Evolutionary conservation across 2,888 invertebrate genomes (phyloP).

Genomic region (Abrostola triplasia): DNA sequence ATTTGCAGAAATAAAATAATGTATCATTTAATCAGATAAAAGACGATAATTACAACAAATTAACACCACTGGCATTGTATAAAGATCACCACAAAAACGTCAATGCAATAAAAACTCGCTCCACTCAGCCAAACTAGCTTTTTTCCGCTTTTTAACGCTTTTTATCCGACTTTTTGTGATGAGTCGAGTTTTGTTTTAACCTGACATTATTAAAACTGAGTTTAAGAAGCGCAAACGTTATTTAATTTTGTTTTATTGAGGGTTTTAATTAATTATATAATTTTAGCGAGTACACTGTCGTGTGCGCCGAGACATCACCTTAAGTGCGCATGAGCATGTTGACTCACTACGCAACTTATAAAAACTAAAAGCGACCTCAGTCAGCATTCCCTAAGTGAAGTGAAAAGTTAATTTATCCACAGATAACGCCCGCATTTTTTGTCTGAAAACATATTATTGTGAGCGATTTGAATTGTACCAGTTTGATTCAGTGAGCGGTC

Average conservation of each 20-base stretch:
- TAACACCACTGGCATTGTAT: no score
- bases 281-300: conserved; percentile 1
- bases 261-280: background rate
- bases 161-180: conserved; percentile 1
- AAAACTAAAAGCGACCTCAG: conserved; percentile 34
- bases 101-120: no score
- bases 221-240: conserved; percentile 23
- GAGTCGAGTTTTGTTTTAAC: background rate
- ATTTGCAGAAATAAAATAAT: no score
- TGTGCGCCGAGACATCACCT: conserved; percentile 19
- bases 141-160: background rate
- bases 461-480: conserved; percentile 26
- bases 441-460: conserved; percentile 27
- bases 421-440: conserved; percentile 52
- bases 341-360: conserved; percentile 40
- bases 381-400: conserved; percentile 21
- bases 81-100: no score
- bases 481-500: conserved; percentile 16
- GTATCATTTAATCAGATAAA: no score
- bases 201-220: conserved; percentile 19
- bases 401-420: conserved; percentile 44
- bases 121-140: no score
- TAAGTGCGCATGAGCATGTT: conserved; percentile 17
- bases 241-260: no score
- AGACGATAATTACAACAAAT: no score